Base-by-base conservation (phyloP, 2,888 invertebrate genomes). In the Horisme vitalbata region DNA sequence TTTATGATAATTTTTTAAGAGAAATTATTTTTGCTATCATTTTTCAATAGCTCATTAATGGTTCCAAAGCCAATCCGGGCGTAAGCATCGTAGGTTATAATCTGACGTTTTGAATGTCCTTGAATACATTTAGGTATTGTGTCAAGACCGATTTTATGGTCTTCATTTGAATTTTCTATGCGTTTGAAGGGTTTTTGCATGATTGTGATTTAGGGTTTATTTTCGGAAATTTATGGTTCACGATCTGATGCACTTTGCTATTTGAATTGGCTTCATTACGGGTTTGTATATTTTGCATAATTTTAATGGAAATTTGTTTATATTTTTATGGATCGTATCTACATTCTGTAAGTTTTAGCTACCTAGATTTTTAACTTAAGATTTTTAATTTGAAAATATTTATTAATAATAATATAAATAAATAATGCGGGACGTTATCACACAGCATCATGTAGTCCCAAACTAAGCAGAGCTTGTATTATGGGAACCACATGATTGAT, bases 41-140 rank as follows among this genome's bases (percentile, higher is more conserved):
- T 88, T 88, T 89, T 89, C 89, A 88, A 89, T 88, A 86, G 88
- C 83, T 88, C 85, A 88, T 89, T 88, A 88, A 76, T 75, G 68
- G 64, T 59, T 60, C 67, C 71, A 70, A 71, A 75, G 75, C 71
- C 78, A 75, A 82, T 71, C 68, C 79, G 71, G 47, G 75, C 80
- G 83, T 82, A 78, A 85, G 84, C 82, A 79, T 72, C 70, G 61
- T 78, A 68, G 75, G 71, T 76, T 78, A 70, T 65, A 52, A 61
- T 64, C 64, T 64, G 51, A 63, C 63, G 69, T 78, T 79, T 73
- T 78, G 65, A 54, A 63, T 61, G 61, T 63, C 63, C 61, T 46
- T 64, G 73, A 71, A 76, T 79, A 66, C 66, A 72, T 73, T 70
- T 63, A 57, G 59, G 71, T 79, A 83, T 85, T 86, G 79, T 86